These are phyloP conservation scores for Enteromius viviparus DNA, from an alignment of 2,797 vertebrate species.

Conservation along the genomic window DNA sequence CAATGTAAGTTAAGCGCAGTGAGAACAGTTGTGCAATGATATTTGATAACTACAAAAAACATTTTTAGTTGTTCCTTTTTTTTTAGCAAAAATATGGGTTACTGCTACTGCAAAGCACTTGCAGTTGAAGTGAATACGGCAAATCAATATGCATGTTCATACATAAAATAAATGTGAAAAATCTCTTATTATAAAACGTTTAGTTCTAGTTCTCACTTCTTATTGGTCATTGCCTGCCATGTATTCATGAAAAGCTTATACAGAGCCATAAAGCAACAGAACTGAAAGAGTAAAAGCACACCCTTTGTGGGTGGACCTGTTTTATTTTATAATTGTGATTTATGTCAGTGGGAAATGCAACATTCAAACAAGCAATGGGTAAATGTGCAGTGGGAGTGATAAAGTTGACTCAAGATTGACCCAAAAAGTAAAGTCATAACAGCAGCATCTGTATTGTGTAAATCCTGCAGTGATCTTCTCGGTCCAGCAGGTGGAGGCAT, in stretches of 20 bases:
- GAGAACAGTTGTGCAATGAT: not conserved
- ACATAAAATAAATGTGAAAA: too few species aligned
- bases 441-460: not conserved
- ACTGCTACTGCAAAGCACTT: too few species aligned
- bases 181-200: too few species aligned
- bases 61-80: not conserved
- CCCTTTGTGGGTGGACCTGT: not conserved
- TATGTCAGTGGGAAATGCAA: too few species aligned
- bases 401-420: not conserved
- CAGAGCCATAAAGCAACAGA: too few species aligned
- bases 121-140: not conserved
- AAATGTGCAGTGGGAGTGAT: not conserved
- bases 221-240: too few species aligned
- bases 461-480: not conserved
- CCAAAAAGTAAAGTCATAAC: not conserved
- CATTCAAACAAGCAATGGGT: too few species aligned
- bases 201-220: too few species aligned
- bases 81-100: not conserved
- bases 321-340: too few species aligned
- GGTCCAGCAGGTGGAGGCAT: not conserved
- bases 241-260: too few species aligned
- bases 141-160: not conserved
- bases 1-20: not conserved
- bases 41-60: not conserved
- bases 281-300: too few species aligned